Conservation (phyloP, 2,888 invertebrate species). For the Antheraea yamamai region DNA sequence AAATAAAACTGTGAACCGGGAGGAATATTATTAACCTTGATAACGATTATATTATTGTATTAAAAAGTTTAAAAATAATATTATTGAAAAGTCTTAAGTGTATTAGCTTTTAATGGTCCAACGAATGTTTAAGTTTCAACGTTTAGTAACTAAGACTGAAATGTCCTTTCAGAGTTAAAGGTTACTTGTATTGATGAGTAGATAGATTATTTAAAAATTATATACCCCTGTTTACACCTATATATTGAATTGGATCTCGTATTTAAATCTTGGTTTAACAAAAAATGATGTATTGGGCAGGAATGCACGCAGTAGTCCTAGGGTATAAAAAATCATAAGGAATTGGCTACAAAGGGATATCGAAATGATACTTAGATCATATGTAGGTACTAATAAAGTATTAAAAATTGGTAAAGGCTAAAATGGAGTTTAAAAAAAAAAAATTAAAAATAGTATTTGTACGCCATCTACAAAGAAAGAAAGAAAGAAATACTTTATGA, state of each 20-base stretch:
- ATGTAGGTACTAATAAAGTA: neutral
- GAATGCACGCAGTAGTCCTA: neutral
- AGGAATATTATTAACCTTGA: neutral
- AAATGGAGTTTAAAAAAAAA: no score
- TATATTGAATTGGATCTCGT: slow-evolving; percentile 16
- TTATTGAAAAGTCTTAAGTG: slow-evolving; percentile 37
- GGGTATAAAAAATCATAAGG: no score
- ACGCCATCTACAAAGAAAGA: no score
- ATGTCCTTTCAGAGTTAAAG: slow-evolving; percentile 46
- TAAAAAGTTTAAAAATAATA: neutral
- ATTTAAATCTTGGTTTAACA: neutral
- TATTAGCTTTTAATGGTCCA: slow-evolving; percentile 53
- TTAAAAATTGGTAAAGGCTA: no score
- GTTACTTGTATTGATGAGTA: slow-evolving; percentile 29
- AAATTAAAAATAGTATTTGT: no score
- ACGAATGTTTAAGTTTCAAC: slow-evolving; percentile 47
- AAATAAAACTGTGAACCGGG: slow-evolving; percentile 1
- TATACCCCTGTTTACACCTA: neutral
- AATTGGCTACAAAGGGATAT: no score
- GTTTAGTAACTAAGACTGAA: slow-evolving; percentile 66
- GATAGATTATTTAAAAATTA: slow-evolving; percentile 24
- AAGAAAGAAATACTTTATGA: no score
- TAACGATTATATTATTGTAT: neutral
- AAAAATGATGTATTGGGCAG: neutral
- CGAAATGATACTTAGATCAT: neutral